Base-by-base conservation (phyloP, 2,113 vertebrate species). In the Callorhinus ursinus region DNA sequence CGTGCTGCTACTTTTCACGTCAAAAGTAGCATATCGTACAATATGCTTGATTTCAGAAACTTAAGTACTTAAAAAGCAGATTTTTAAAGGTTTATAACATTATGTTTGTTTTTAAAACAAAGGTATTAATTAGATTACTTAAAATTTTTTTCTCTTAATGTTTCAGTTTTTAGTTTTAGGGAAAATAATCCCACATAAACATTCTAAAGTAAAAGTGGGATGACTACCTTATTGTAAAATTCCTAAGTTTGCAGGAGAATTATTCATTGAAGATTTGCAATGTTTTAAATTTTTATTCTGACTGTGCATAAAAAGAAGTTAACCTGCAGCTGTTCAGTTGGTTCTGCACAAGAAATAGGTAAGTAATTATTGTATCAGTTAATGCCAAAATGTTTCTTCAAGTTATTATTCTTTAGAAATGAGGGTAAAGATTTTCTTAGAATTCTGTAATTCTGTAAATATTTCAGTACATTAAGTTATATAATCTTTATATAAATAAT, bases 1-100 rank as follows among this genome's bases (percentile, higher is more conserved):
- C 95, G 63, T 97, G 97, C 69, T 98, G 87, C 31, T 98, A 84
- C 93, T 81, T 98, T 98, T 95, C 74, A 98, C 95, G 95, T 97
- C 87, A 98, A 97, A 98, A 97, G 97, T 98, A 98, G 88, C 93
- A 88, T 91, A 96, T 96, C 49, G 59, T 97, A 61, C 2, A 97
- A 53, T 98, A 94, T 98, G 84, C 84, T 96, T 98, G 93, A 96
- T 95, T 93, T 93, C 53, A 57, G 91, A 94, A 97, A 96, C 12
- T 88, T 96, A 97, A 83, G 8, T 93, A 86, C 61, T 69, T 87
- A 96, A 83, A 87, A 87, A 83, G 22, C 77, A 96, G 12, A 83
- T 95, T 97, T 90, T 94, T 95, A 90, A 94, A 85, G 14, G 19
- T 87, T 19, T 85, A 31, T 86, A 94, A 36, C 7, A 39, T 84